Evolutionary conservation across 2,888 invertebrate species (phyloP), one percentile per base, ranked within the genome.

Genomic region (Pteria penguin): DNA sequence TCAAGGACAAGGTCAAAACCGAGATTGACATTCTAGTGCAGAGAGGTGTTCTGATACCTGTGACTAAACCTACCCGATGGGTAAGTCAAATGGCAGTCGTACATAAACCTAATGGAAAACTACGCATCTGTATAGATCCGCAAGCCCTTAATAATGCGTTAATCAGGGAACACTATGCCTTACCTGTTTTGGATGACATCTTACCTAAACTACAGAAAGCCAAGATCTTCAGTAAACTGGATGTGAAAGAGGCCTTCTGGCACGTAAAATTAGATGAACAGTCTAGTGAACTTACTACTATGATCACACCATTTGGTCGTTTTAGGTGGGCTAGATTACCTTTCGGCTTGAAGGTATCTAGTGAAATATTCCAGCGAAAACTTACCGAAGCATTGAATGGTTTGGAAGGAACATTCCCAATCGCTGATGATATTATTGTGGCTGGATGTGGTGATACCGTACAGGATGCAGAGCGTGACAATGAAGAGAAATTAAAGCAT

Each of bases 221-320:
- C 79, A 26, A 69, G 60, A 27, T 71, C 5, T 33, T 60, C 33
- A 52, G 70, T 27, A 70, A 70, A 62, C 36, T 69, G 5, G 70
- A 58, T 55, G 75, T 79, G 4, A 74, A 71, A 72, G 75, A 82
- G 22, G 81, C 73, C 24, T 82, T 69, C 57, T 84, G 81, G 79
- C 81, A 82, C 36, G 71, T 81, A 0, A 54, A 52, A n/a, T 63
- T 84, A 32, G 75, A 78, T 62, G 72, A 80, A 22, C 52, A 79
- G 14, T 78, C 76, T 2, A 77, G 82, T 62, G 3, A 45, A 29
- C 63, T 82, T 29, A 82, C 79, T 26, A 82, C 82, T 1, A 74
- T 82, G 78, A 80, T 79, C 11, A 81, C 84, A 31, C 80, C 79
- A n/a, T 84, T 80, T 66, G 80, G 82, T 1, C 60, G 75, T 33